phyloP scores from a whole-genome alignment of 2,888 invertebrate species.

The Drosophila borealis region DNA sequence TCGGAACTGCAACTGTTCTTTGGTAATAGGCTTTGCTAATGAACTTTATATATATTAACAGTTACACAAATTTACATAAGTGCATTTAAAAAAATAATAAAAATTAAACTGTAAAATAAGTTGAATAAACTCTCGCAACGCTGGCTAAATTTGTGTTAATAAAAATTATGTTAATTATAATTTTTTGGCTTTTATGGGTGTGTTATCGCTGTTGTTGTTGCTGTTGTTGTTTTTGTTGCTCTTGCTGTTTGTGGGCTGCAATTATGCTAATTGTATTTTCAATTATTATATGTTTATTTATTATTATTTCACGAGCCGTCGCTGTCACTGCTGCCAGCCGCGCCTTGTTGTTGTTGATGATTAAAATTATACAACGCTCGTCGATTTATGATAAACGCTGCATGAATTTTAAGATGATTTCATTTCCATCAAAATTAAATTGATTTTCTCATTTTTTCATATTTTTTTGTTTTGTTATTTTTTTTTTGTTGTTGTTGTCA shows the following conservation, averaged over 20 bases:
- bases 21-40: constrained; percentile 15
- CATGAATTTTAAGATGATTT: constrained; percentile 76
- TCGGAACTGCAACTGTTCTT: constrained; percentile 4
- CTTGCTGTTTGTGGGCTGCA: constrained; percentile 44
- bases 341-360: constrained; percentile 51
- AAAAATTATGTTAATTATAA: constrained; percentile 77
- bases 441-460: constrained; percentile 57
- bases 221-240: constrained; percentile 1
- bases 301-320: constrained; percentile 63
- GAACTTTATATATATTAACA: constrained; percentile 5
- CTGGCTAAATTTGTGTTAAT: constrained; percentile 72
- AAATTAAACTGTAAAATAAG: constrained; percentile 22
- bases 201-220: constrained; percentile 16
- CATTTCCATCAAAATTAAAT: constrained; percentile 73
- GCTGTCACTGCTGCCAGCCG: constrained; percentile 2
- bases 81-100: constrained; percentile 11
- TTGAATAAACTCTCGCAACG: constrained; percentile 33
- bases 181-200: constrained; percentile 33
- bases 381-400: constrained; percentile 73
- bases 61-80: not conserved
- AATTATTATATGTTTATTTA: constrained; percentile 80
- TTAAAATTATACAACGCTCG: constrained; percentile 72
- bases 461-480: not conserved
- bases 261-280: constrained; percentile 81
- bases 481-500: not conserved